Base-by-base conservation (phyloP, 2,888 invertebrate genomes). In the Macaria notata region DNA sequence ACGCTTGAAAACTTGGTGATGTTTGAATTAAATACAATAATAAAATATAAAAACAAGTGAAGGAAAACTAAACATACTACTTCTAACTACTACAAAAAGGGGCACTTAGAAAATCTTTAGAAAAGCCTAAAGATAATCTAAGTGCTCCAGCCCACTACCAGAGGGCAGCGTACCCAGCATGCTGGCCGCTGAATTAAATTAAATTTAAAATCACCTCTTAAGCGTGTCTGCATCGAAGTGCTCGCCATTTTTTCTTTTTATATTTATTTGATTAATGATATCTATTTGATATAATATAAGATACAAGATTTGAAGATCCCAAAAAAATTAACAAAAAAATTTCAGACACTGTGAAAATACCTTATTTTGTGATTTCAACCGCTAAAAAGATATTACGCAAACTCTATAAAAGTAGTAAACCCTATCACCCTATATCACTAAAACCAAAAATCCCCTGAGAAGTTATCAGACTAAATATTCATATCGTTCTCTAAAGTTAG, bases 401-500 rank as follows among this genome's bases (percentile, higher is more conserved):
- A 19, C 19, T 19, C 19, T 19, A 19, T 1, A 19, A 19, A 19
- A 19, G 19, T 19, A 19, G 19, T 19, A 19, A 19, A 19, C 19
- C 19, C 19, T 19, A n/a, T n/a, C n/a, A 33, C 33, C 6, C 33
- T 6, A 36, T 6, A 3, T 4, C 33, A 36, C 31, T 44, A 42
- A 52, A 49, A 45, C 39, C 29, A 4, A 9, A 38, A 54, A 47
- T 19, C 47, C 43, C 49, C 6, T 42, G 39, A 65, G 64, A 62
- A 58, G 61, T 51, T 38, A 55, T 49, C 58, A 48, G 54, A 50
- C 67, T 74, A 76, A 78, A 78, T 79, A 81, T 81, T 79, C 78
- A 81, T 76, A 66, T 70, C 68, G 64, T 68, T 49, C 41, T 61
- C 55, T 54, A 77, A 81, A 81, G 68, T 81, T 76, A 62, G 49